A percentile compares a stretch with the other conserved stretches of the same genome.
phyloP scores from a whole-genome alignment of 2,888 invertebrate genomes.

The Rhingia campestris region DNA sequence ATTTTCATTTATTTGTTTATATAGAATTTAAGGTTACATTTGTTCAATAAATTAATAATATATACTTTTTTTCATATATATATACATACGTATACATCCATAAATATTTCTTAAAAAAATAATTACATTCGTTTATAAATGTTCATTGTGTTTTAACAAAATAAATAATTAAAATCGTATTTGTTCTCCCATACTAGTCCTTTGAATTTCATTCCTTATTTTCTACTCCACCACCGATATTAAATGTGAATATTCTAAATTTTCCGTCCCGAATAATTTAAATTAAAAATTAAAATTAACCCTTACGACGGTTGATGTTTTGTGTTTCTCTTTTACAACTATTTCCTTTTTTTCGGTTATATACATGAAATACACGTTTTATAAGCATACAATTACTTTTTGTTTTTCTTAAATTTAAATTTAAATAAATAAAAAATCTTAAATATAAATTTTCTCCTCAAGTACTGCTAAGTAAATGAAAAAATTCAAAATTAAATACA shows the following conservation, averaged over 20 bases:
- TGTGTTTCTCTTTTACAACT: slow-evolving; percentile 4
- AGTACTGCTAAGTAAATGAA: slow-evolving; percentile 53
- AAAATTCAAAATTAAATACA: slow-evolving; percentile 1
- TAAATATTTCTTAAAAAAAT: slow-evolving; percentile 8
- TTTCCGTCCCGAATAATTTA: slow-evolving; percentile 20
- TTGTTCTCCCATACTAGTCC: slow-evolving; percentile 46
- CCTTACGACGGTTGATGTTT: slow-evolving; percentile 4
- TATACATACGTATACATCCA: slow-evolving; percentile 22
- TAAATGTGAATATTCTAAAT: slow-evolving; percentile 62
- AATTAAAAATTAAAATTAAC: not conserved
- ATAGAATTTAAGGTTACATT: slow-evolving; percentile 59
- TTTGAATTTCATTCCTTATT: slow-evolving; percentile 41
- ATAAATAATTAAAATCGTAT: slow-evolving; percentile 19
- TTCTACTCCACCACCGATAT: slow-evolving; percentile 13
- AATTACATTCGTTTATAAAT: slow-evolving; percentile 43
- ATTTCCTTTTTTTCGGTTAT: slow-evolving; percentile 26
- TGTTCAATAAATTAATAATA: slow-evolving; percentile 62
- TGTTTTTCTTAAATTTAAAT: slow-evolving; percentile 20
- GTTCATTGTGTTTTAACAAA: slow-evolving; percentile 70
- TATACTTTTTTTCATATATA: slow-evolving; percentile 37
- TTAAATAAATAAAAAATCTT: slow-evolving; percentile 12
- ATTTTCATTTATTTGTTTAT: slow-evolving; percentile 36
- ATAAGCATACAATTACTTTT: slow-evolving; percentile 16
- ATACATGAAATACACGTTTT: slow-evolving; percentile 63
- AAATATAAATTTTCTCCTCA: slow-evolving; percentile 24